phyloP scores from a whole-genome alignment of 92 coral and sea anemone species.

The Virgularia gustaviana region DNA sequence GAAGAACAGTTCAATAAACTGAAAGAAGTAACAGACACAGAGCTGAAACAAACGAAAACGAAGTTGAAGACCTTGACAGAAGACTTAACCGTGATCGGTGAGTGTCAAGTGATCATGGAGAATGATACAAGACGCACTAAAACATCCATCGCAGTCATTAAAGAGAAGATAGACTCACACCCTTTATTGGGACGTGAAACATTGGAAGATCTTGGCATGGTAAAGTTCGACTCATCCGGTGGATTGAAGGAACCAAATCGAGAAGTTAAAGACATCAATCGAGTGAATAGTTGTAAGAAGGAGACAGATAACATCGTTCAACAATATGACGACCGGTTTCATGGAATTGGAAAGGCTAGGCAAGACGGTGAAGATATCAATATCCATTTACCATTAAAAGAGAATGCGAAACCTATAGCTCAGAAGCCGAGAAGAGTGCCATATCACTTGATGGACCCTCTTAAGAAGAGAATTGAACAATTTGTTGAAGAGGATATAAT shows the following conservation, averaged over 20 bases:
- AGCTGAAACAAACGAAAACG: constrained; percentile 18
- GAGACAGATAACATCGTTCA: constrained; percentile 12
- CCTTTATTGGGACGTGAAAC: constrained; percentile 47
- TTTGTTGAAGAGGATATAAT: constrained; percentile 36
- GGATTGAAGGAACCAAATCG: constrained; percentile 48
- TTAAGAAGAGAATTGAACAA: constrained; percentile 42
- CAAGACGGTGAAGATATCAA: constrained; percentile 33
- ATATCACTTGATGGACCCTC: constrained; percentile 49
- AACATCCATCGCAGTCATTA: constrained; percentile 38
- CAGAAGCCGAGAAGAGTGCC: constrained; percentile 53
- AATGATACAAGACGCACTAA: constrained; percentile 32
- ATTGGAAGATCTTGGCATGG: constrained; percentile 53
- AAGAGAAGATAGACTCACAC: constrained; percentile 57
- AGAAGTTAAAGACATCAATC: constrained; percentile 11
- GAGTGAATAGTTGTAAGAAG: constrained; percentile 19
- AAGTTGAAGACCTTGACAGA: constrained; percentile 50
- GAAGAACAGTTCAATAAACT: constrained; percentile 40
- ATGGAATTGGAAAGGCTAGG: constrained; percentile 51
- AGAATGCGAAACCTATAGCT: constrained; percentile 47
- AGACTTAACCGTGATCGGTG: constrained; percentile 46
- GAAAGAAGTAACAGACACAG: constrained; percentile 16
- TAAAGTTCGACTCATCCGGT: constrained; percentile 47
- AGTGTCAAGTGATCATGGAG: constrained; percentile 38
- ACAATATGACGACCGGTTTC: constrained; percentile 18
- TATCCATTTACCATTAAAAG: constrained; percentile 48